Base-by-base conservation (phyloP, 2,888 invertebrate species). In the Pseudanteris insignis region DNA sequence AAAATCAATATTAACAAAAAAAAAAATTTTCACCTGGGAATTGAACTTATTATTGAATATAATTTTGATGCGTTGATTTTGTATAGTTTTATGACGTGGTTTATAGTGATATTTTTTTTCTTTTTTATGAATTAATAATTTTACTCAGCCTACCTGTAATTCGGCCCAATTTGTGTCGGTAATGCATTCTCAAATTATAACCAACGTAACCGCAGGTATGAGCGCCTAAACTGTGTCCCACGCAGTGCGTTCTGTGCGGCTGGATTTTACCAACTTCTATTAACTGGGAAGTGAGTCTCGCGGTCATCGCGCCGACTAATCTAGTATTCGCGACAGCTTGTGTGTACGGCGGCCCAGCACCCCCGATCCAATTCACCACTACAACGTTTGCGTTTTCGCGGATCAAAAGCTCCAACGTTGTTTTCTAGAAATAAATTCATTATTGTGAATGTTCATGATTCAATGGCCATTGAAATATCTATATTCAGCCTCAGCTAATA, bases 311-410 rank as follows among this genome's bases (percentile, higher is more conserved):
- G 0, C 93, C 95, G 1, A 95, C 88, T 8, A 96, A 83, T 40
- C 95, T 83, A 11, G 92, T 92, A 74, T 96, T 96, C 1, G 94
- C 94, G 1, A 92, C 94, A 0, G 96, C 95, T 79, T 95, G 94
- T 0, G 91, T 89, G 75, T 96, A 96, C 0, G 94, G 93, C 0
- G 94, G 93, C 61, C 88, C 88, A 0, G 94, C 90, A 0, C 94
- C 95, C 2, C 86, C 86, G 55, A 90, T 86, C 95, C 94, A 95
- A 73, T 94, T 94, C 1, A 94, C 86, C 0, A 90, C 84, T 8
- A 93, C 83, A 0, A 94, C 90, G 43, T 91, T 89, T 29, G 88
- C 87, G 38, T 87, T 86, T 28, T 87, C 87, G 44, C 87, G 85
- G 1, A 84, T 84, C 4, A 95, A 78, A n/a, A 95, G 81, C 15